Base-by-base conservation (phyloP, 2,797 vertebrate species). In the Oreochromis mossambicus region DNA sequence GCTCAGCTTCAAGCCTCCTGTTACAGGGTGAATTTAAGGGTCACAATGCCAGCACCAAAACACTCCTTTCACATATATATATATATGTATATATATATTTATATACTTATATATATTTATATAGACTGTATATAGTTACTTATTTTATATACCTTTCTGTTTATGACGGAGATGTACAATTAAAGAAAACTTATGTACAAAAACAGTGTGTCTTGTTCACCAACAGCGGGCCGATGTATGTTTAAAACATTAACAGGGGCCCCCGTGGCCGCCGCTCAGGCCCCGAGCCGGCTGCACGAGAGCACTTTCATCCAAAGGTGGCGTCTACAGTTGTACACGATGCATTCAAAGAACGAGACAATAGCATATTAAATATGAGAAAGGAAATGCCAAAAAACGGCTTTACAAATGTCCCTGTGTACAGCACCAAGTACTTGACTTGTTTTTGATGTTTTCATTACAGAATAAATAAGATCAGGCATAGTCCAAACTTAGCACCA, bases 401-500 rank as follows among this genome's bases (percentile, higher is more conserved):
- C 92, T 89, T 87, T 89, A 89, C 78, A 94, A 94, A 93, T 84
- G 89, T 96, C 95, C 95, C 96, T 92, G 95, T 96, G 91, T 95
- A 95, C 94, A 97, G 94, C 96, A 97, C 96, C 95, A 94, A 94
- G 90, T 93, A 87, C 90, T 89, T 21, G 6, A 91, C 90, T 88
- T 88, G 79, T 91, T 93, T 58, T 90, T 90, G 88, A 94, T 95
- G 90, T 94, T 94, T 94, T 92, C 91, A 90, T 93, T 87, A 92
- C 76, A 93, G 89, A 95, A 96, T 96, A 95, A 96, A 96, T 95
- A 95, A 94, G 88, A 92, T 96, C 93, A 96, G 95, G 95, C 95
- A 96, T 95, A 96, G 96, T 96, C 95, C 93, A 90, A 95, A 96
- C 87, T 91, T 97, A 97, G 97, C 97, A 97, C 96, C 97, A 96